Conservation (phyloP, 2,113 vertebrate genomes). For the Lophochroa leadbeateri region DNA sequence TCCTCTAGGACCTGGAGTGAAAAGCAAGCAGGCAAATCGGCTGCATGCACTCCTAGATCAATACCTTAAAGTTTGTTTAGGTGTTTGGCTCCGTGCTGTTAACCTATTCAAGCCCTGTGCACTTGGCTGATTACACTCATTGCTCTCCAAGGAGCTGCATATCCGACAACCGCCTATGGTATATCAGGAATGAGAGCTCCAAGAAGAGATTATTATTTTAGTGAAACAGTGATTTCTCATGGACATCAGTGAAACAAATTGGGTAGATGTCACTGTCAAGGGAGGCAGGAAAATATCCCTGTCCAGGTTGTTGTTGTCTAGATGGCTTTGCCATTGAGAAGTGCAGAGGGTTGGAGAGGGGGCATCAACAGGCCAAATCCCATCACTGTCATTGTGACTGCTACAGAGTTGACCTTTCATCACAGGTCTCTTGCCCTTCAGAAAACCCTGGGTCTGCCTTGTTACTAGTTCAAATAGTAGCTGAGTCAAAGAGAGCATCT, state of each 20-base stretch:
- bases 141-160: neutral
- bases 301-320: accelerated
- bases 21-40: neutral
- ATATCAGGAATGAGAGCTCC: neutral
- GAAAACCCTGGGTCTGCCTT: neutral
- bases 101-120: neutral
- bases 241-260: neutral
- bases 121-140: neutral
- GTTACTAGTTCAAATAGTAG: neutral
- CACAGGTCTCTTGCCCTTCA: neutral
- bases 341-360: neutral
- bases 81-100: neutral
- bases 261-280: accelerated
- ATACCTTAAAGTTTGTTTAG: neutral
- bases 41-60: neutral
- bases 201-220: neutral
- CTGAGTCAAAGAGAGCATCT: neutral
- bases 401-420: neutral
- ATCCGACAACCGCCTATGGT: neutral
- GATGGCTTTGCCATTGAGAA: neutral
- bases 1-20: neutral
- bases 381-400: no score
- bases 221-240: neutral
- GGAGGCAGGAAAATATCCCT: neutral
- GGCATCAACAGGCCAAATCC: accelerated